phyloP scores from a whole-genome alignment of 2,888 invertebrate genomes.

The Diogma glabrata region DNA sequence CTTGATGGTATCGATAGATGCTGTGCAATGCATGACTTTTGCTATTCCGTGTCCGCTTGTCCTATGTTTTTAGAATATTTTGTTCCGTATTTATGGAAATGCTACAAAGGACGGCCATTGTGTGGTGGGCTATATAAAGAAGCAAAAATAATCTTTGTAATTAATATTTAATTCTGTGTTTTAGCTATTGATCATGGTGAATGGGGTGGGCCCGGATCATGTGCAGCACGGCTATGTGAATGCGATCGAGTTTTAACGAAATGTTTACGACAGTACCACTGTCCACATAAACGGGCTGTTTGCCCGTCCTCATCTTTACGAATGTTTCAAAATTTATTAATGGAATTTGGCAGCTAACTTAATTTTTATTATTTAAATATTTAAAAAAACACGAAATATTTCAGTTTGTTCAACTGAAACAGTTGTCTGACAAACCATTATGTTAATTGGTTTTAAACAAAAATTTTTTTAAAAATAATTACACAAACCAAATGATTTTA shows the following conservation, averaged over 20 bases:
- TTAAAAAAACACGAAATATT: too few species aligned
- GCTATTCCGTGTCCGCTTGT: conserved; percentile 69
- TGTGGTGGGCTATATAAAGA: conserved; percentile 65
- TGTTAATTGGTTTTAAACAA: too few species aligned
- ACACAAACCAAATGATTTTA: too few species aligned
- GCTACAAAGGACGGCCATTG: conserved; percentile 61
- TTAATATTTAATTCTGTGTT: not conserved
- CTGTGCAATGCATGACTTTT: conserved; percentile 75
- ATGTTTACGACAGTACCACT: conserved; percentile 63
- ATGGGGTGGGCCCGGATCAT: conserved; percentile 48
- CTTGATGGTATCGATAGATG: conserved; percentile 72
- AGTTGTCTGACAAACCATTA: too few species aligned
- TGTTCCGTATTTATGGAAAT: conserved; percentile 80
- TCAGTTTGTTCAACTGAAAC: too few species aligned
- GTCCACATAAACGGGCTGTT: conserved; percentile 57
- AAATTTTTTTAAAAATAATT: too few species aligned
- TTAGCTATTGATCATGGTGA: conserved; percentile 41
- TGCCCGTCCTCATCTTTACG: conserved; percentile 65
- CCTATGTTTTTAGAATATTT: conserved; percentile 73
- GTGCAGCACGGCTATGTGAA: conserved; percentile 69
- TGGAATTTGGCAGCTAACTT: conserved; percentile 29
- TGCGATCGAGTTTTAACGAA: conserved; percentile 70
- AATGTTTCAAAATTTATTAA: conserved; percentile 60
- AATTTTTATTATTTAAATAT: too few species aligned
- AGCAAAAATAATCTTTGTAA: conserved; percentile 25